Percentiles rank a stretch among this genome's conserved stretches.
phyloP scores from a whole-genome alignment of 2,888 invertebrate species.

The Amblyjoppa fuscipennis region DNA sequence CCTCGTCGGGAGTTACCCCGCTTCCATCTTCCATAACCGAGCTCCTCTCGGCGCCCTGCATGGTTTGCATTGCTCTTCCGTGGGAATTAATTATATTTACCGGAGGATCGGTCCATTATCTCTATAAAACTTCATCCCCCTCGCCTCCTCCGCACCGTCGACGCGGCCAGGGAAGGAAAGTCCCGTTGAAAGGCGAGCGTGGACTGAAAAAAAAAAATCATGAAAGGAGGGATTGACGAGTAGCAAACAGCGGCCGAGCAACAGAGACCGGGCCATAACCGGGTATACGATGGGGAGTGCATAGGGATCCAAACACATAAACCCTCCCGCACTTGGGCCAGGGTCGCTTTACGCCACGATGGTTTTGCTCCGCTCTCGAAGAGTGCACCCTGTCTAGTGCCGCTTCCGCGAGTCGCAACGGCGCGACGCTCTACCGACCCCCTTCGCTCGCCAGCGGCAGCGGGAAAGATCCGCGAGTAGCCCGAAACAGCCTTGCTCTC shows the following conservation, averaged over 20 bases:
- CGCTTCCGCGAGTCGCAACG: conserved; percentile 47
- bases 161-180: conserved; percentile 2
- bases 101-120: background rate
- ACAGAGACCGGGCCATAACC: conserved; percentile 74
- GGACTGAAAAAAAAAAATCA: background rate
- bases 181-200: background rate
- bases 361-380: conserved; percentile 34
- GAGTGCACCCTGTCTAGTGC: conserved; percentile 42
- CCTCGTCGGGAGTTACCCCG: conserved; percentile 7
- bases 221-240: conserved; percentile 63
- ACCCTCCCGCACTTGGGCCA: conserved; percentile 75
- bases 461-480: background rate
- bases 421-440: conserved; percentile 20
- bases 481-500: conserved; percentile 2
- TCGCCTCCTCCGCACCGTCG: background rate
- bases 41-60: background rate
- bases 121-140: background rate
- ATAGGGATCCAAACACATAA: conserved; percentile 84
- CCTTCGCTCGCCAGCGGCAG: conserved; percentile 14
- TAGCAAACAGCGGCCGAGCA: conserved; percentile 62
- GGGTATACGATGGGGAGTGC: conserved; percentile 81
- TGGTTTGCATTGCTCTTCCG: conserved; percentile 32
- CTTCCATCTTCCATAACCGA: conserved; percentile 33
- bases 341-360: conserved; percentile 52
- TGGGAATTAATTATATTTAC: background rate